Percentiles rank a stretch among this genome's conserved stretches.
Evolutionary conservation across 2,888 invertebrate genomes (phyloP).

Genomic region (Heteromyza rotundicornis): DNA sequence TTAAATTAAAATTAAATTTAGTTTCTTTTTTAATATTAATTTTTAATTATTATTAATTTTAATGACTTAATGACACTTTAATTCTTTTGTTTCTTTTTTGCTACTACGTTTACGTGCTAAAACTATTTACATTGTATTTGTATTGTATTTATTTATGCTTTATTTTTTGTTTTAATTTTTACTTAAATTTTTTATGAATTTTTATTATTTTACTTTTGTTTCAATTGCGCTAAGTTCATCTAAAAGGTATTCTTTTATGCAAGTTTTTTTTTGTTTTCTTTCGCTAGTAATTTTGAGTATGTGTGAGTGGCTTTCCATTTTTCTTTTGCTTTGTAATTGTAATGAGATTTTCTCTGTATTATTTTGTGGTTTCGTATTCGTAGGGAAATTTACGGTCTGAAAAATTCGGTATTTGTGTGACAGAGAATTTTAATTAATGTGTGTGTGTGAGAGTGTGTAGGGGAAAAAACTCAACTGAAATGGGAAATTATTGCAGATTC

Average conservation of each 20-base stretch:
- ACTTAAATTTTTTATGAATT: slow-evolving; percentile 23
- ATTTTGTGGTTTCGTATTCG: not conserved
- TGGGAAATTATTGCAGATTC: too few species aligned
- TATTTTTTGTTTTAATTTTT: slow-evolving; percentile 22
- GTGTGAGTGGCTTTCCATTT: not conserved
- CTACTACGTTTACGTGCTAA: slow-evolving; percentile 50
- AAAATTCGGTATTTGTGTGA: too few species aligned
- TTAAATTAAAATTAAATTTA: too few species aligned
- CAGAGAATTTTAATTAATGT: too few species aligned
- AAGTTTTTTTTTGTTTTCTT: too few species aligned
- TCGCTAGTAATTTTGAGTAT: slow-evolving; percentile 16
- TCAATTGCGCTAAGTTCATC: slow-evolving; percentile 63
- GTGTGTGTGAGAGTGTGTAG: too few species aligned
- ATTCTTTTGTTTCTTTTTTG: slow-evolving; percentile 37
- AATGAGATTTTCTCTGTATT: slow-evolving; percentile 20
- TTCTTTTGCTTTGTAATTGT: not conserved
- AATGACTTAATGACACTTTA: slow-evolving; percentile 48
- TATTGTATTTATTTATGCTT: slow-evolving; percentile 33
- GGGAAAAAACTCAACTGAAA: too few species aligned
- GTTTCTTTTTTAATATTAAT: slow-evolving; percentile 18
- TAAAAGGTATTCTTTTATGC: slow-evolving; percentile 50
- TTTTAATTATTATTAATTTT: slow-evolving; percentile 27
- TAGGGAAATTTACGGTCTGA: too few species aligned
- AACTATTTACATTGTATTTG: slow-evolving; percentile 59
- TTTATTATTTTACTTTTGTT: slow-evolving; percentile 40